phyloP scores from a whole-genome alignment of 2,113 vertebrate genomes.

The Miniopterus natalensis region DNA sequence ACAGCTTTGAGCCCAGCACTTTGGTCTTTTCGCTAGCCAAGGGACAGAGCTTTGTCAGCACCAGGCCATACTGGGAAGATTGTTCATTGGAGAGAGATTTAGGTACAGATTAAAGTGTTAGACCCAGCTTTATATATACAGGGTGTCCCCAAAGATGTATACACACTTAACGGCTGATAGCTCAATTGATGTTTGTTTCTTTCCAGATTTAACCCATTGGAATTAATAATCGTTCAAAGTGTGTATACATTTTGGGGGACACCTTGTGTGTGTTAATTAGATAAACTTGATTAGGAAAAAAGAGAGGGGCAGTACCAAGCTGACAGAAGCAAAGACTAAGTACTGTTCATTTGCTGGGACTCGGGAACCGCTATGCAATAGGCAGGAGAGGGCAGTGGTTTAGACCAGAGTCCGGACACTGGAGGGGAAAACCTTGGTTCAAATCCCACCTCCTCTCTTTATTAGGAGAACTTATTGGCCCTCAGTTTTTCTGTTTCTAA shows the following conservation, averaged over 20 bases:
- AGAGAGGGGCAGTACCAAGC: fast-evolving
- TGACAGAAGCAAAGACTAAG: background rate
- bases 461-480: background rate
- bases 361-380: background rate
- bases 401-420: background rate
- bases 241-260: too few species aligned
- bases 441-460: background rate
- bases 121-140: background rate
- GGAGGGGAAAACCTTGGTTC: background rate
- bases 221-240: too few species aligned
- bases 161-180: too few species aligned
- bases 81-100: background rate
- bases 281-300: background rate
- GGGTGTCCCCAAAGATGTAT: too few species aligned
- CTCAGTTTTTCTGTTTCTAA: background rate
- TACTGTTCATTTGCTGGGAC: background rate
- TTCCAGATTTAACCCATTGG: too few species aligned
- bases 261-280: background rate
- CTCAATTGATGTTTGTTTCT: too few species aligned
- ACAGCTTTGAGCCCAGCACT: background rate
- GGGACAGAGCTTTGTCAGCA: background rate
- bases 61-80: background rate
- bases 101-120: background rate
- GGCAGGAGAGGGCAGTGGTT: background rate
- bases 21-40: background rate